A percentile compares a stretch with the other conserved stretches of the same genome.
Evolutionary conservation across 2,888 invertebrate genomes (phyloP).

Genomic region (Crepidodera aurea): DNA sequence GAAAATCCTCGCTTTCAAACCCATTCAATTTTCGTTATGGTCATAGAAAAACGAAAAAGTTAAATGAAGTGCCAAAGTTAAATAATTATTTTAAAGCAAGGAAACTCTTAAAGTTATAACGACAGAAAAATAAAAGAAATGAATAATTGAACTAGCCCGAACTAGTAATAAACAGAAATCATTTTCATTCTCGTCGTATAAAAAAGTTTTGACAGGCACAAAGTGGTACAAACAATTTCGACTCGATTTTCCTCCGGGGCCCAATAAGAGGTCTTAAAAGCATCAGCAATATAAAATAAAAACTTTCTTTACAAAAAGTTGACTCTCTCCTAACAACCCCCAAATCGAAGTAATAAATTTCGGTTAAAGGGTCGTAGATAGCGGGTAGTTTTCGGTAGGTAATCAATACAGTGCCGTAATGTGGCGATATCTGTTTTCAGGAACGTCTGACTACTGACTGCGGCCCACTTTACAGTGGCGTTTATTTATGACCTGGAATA

Average conservation of each 20-base stretch:
- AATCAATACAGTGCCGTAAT: constrained; percentile 47
- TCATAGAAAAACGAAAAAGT: not conserved
- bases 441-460: constrained; percentile 46
- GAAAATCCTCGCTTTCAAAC: not conserved
- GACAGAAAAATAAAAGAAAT: constrained; percentile 1
- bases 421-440: constrained; percentile 48
- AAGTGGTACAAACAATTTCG: constrained; percentile 21
- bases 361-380: constrained; percentile 41
- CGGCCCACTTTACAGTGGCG: constrained; percentile 40
- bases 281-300: constrained; percentile 36
- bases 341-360: constrained; percentile 45
- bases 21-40: not conserved
- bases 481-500: constrained; percentile 45
- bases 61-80: not conserved
- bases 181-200: constrained; percentile 13
- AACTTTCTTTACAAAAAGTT: constrained; percentile 33
- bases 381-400: constrained; percentile 45
- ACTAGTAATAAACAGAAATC: not conserved
- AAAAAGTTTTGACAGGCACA: constrained; percentile 22
- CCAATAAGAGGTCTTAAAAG: constrained; percentile 25
- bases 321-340: constrained; percentile 34
- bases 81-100: not conserved
- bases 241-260: constrained; percentile 17
- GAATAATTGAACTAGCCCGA: not conserved
- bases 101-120: not conserved